Conservation (phyloP, 2,888 invertebrate species). For the Rhopalosiphum nymphaeae region DNA sequence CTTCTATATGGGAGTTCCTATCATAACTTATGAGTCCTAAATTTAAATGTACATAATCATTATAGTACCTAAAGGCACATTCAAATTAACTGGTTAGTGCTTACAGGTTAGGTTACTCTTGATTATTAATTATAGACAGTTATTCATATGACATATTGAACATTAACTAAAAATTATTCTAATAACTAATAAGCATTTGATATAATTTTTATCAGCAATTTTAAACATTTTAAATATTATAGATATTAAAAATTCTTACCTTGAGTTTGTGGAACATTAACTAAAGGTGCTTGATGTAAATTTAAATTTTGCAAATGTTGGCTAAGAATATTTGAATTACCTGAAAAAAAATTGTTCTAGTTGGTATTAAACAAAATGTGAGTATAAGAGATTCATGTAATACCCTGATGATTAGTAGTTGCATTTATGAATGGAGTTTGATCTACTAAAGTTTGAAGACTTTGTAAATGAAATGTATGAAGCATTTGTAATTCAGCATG, state of each 20-base stretch:
- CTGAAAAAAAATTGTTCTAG: slow-evolving; percentile 31
- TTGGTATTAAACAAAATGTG: neutral
- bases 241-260: neutral
- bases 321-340: slow-evolving; percentile 61
- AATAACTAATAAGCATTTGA: neutral
- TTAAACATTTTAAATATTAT: neutral
- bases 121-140: neutral
- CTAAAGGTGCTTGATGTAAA: slow-evolving; percentile 52
- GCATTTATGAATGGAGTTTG: slow-evolving; percentile 44
- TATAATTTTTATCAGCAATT: neutral
- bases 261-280: slow-evolving; percentile 45
- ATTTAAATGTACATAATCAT: no score
- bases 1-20: no score
- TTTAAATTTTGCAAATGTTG: slow-evolving; percentile 62
- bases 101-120: neutral
- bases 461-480: slow-evolving; percentile 70
- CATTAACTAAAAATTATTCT: neutral
- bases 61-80: no score
- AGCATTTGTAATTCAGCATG: slow-evolving; percentile 71
- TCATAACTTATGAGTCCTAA: no score
- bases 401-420: slow-evolving; percentile 62
- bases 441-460: slow-evolving; percentile 63
- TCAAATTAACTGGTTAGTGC: no score
- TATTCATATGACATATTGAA: neutral
- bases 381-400: neutral